phyloP scores from a whole-genome alignment of 2,888 invertebrate genomes.

The Archaeoteleia sp. region DNA sequence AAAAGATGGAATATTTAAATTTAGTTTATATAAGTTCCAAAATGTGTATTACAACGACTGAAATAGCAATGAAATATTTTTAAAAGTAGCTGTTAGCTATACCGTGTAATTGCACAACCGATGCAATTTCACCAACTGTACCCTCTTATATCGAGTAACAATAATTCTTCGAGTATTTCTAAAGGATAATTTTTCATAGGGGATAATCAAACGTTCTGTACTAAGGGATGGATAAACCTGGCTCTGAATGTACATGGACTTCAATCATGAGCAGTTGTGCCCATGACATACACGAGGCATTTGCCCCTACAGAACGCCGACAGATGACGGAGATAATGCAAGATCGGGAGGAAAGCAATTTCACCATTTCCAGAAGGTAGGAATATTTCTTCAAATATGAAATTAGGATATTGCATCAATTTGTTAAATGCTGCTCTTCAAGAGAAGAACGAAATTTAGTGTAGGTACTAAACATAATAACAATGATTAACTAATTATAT shows the following conservation, averaged over 20 bases:
- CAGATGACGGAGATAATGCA: slow-evolving; percentile 44
- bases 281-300: slow-evolving; percentile 36
- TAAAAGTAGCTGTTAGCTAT: slow-evolving; percentile 2
- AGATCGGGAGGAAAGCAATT: slow-evolving; percentile 18
- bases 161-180: slow-evolving; percentile 20
- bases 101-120: slow-evolving; percentile 4
- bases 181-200: slow-evolving; percentile 39
- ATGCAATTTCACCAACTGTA: slow-evolving; percentile 16
- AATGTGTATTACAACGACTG: too few relatives aligned
- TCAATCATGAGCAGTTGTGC: slow-evolving; percentile 48
- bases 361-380: slow-evolving; percentile 13
- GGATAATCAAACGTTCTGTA: slow-evolving; percentile 43
- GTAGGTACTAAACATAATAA: too few relatives aligned
- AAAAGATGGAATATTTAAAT: too few relatives aligned
- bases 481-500: too few relatives aligned
- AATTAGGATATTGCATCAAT: slow-evolving; percentile 23
- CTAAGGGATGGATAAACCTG: slow-evolving; percentile 35
- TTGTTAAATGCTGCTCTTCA: slow-evolving; percentile 5
- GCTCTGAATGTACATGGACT: slow-evolving; percentile 26
- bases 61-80: too few relatives aligned
- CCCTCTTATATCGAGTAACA: neutral
- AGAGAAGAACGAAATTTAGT: too few relatives aligned
- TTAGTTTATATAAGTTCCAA: too few relatives aligned
- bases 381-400: slow-evolving; percentile 14
- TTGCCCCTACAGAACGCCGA: slow-evolving; percentile 36